Evolutionary conservation across 2,113 vertebrate species (phyloP), one percentile per base, ranked within the genome.

Genomic region (Ailurus styani): DNA sequence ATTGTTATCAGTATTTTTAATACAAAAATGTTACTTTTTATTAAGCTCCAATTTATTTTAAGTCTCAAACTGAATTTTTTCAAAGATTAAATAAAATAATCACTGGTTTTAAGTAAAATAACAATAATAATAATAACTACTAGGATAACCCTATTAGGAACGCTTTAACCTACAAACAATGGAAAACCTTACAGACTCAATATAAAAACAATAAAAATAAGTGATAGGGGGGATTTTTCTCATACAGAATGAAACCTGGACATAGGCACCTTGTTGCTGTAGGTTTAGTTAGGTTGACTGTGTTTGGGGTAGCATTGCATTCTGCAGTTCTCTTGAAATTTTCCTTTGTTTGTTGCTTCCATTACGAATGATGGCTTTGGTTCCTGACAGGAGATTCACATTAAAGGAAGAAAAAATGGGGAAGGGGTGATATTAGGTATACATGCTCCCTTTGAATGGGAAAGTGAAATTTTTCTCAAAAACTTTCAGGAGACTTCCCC

Each of bases 81-180:
- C n/a, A 50, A 84, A 96, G 6, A 91, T 42, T 83, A 94, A 95
- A 27, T 88, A 75, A 96, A 77, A 88, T 73, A 87, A 75, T 64
- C 0, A 2, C 34, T 91, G 23, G 15, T 9, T 87, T 68, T 87
- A n/a, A 20, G n/a, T 87, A 73, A 75, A 64, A 73, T 23, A 72
- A 1, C 23, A 52, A 78, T 50, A 54, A 29, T 20, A 62, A 60
- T 92, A 54, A 15, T 34, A 64, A 54, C n/a, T 78, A 90, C 14
- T 52, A 52, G 50, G 6, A 13, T 73, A 64, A 72, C 68, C 86
- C 2, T 78, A 29, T 60, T 52, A 81, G 23, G 55, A 78, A 90
- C 40, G 54, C 0, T 82, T 91, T 91, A 2, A 52, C 37, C 42
- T 57, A 17, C 7, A 83, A 90, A 42, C 77, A 86, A 83, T 2